Evolutionary conservation across 2,888 invertebrate genomes (phyloP).

Genomic region (Mellilla xanthometata): DNA sequence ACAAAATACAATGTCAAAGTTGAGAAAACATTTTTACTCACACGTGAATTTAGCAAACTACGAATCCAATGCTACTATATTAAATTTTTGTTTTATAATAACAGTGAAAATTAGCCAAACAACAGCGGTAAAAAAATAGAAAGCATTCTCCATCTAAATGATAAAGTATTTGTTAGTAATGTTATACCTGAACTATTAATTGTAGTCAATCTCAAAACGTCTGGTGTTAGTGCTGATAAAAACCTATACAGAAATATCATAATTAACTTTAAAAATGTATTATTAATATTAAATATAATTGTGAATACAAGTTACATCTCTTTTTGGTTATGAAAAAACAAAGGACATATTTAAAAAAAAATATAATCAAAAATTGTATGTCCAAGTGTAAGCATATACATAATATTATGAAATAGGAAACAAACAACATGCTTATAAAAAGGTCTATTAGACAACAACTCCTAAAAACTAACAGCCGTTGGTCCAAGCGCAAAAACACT

Average conservation of each 20-base stretch:
- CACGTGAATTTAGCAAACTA: conserved; percentile 39
- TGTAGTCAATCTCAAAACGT: conserved; percentile 80
- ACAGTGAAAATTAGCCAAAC: conserved; percentile 44
- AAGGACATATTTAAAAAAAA: conserved; percentile 1
- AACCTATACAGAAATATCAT: conserved; percentile 67
- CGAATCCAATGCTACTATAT: conserved; percentile 33
- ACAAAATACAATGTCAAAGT: conserved; percentile 35
- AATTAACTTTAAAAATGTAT: conserved; percentile 27
- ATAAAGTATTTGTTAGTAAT: conserved; percentile 48
- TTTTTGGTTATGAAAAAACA: not conserved
- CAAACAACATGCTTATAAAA: conserved; percentile 39
- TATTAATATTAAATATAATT: not conserved
- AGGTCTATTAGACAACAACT: conserved; percentile 21
- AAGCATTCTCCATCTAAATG: conserved; percentile 75
- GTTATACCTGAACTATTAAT: conserved; percentile 78
- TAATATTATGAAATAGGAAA: conserved; percentile 42
- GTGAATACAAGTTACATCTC: not conserved
- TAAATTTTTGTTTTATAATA: conserved; percentile 19
- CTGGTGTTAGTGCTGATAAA: conserved; percentile 81
- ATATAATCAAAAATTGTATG: conserved; percentile 14
- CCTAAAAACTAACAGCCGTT: conserved; percentile 57
- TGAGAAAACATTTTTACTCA: conserved; percentile 34
- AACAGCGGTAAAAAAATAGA: conserved; percentile 58
- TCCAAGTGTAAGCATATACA: conserved; percentile 22
- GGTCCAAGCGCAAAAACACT: conserved; percentile 69